Base-by-base conservation (phyloP, 2,888 invertebrate genomes). In the Drosophila basisetae region DNA sequence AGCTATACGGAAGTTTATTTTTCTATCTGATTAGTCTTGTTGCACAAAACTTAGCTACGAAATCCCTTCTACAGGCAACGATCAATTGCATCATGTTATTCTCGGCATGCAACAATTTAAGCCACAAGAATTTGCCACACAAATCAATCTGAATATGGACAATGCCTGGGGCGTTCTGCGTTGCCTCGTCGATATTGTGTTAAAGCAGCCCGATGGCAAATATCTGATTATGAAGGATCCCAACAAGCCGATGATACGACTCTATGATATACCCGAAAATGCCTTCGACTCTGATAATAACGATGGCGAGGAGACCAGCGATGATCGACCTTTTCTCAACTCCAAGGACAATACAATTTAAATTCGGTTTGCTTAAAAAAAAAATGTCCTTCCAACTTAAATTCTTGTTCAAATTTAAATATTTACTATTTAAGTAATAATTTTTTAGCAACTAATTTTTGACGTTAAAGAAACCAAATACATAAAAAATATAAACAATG, bases 151-250 rank as follows among this genome's bases (percentile, higher is more conserved):
- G 90, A 99, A 98, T 92, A 98, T 99, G 99, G 99, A 99, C 94
- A 99, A 99, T 94, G 99, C 98, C 4, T 99, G 99, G 99, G 99
- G 99, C 78, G 97, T 99, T 70, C 94, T 99, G 73, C 96, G 99
- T 22, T 99, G 99, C 93, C 98, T 99, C 91, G 97, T 99, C 84
- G 99, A 99, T 91, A 97, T 98, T 77, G 97, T 98, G 90, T 97
- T 98, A 97, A 98, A 98, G 93, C 97, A 99, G 93, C 97, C 98
- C 91, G 98, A 99, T 92, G 99, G 99, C 78, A 97, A 97, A 93
- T 99, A 98, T 94, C 95, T 99, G 91, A 98, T 99, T 84, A 98
- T 99, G 97, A 99, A 99, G 94, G 99, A 99, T 94, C 99, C 99
- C 5, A 99, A 99, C 94, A 99, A 99, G 96, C 98, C 98, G 1